Conservation (phyloP, 2,888 invertebrate species). For the Thecocarcelia acutangulata region DNA sequence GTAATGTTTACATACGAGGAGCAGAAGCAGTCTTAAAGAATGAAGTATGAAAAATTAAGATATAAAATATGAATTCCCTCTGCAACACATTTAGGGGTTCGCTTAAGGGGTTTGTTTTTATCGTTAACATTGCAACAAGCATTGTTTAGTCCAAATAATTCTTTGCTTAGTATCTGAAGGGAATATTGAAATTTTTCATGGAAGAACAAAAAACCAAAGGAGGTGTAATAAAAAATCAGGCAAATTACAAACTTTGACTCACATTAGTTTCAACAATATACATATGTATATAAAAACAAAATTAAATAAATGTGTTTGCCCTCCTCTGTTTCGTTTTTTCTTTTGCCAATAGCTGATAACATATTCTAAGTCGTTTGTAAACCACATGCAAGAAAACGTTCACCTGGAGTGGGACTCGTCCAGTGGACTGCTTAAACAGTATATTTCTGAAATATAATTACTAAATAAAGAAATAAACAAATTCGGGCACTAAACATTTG, state of each 20-base stretch:
- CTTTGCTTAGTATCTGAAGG: conserved; percentile 50
- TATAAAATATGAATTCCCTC: conserved; percentile 26
- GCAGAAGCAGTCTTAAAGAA: not conserved
- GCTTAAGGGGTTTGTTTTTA: conserved; percentile 30
- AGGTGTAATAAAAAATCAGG: conserved; percentile 11
- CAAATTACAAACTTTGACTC: not conserved
- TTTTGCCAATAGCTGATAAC: conserved; percentile 19
- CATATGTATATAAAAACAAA: too few species aligned
- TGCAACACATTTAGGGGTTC: conserved; percentile 47
- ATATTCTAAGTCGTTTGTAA: conserved; percentile 12
- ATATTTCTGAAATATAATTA: not conserved
- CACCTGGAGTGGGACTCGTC: not conserved
- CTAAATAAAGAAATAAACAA: not conserved
- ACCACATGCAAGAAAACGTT: not conserved
- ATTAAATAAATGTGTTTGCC: conserved; percentile 28
- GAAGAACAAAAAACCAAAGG: conserved; percentile 6
- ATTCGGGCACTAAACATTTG: too few species aligned
- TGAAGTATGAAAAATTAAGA: conserved; percentile 1
- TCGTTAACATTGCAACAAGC: conserved; percentile 34
- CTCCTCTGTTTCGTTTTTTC: not conserved
- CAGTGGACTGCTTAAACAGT: conserved; percentile 1
- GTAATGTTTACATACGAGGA: not conserved
- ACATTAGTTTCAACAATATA: not conserved
- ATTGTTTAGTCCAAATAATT: conserved; percentile 45
- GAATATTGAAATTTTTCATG: conserved; percentile 54